Evolutionary conservation across 2,113 vertebrate species (phyloP).

Genomic region (Panthera leo): DNA sequence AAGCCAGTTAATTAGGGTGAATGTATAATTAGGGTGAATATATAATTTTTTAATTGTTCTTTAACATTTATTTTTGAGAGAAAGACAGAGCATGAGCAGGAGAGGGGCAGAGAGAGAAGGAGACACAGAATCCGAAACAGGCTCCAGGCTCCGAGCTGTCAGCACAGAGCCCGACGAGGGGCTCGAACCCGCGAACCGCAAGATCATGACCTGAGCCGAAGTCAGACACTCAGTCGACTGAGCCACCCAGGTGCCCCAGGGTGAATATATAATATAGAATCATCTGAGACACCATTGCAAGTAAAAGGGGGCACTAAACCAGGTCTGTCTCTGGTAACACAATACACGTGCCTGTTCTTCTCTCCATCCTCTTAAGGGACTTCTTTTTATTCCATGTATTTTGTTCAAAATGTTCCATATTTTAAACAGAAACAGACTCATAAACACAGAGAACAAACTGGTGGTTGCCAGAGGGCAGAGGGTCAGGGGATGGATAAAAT

Average conservation of each 20-base stretch:
- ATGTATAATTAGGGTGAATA: neutral
- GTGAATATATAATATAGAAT: neutral
- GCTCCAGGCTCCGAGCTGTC: no score
- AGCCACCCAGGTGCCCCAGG: no score
- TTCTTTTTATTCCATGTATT: neutral
- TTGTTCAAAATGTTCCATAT: neutral
- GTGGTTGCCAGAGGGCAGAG: neutral
- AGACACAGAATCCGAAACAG: no score
- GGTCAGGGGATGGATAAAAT: neutral
- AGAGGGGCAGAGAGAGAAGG: no score
- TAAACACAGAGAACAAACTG: neutral
- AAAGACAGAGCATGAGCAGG: no score
- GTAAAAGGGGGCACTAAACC: neutral
- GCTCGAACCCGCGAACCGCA: no score
- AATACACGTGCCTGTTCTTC: neutral
- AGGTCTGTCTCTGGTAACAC: neutral
- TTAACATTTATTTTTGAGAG: no score
- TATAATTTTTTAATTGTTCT: neutral
- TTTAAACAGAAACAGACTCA: neutral
- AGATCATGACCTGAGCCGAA: no score
- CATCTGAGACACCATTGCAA: neutral
- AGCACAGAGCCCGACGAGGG: no score
- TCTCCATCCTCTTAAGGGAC: neutral
- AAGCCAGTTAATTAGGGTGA: neutral
- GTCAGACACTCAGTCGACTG: no score